Percentiles rank a stretch among this genome's conserved stretches.
phyloP scores from a whole-genome alignment of 2,888 invertebrate species.

The Cheilosia pagana region DNA sequence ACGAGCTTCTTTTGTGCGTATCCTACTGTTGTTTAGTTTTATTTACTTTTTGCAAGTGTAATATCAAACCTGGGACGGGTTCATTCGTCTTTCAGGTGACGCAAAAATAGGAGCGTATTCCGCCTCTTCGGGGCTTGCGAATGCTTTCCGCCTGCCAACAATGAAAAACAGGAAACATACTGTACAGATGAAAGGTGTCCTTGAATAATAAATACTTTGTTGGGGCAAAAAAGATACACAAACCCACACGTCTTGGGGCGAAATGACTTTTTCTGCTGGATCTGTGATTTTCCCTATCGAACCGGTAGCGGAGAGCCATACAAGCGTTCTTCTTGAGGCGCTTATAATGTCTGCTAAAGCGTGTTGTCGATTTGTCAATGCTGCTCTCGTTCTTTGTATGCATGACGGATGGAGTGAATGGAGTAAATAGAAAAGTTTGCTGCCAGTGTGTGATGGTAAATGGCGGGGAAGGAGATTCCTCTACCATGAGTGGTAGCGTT shows the following conservation, averaged over 20 bases:
- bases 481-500: background rate
- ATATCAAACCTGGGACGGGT: background rate
- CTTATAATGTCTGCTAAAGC: background rate
- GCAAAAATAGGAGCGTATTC: background rate
- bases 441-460: background rate
- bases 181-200: constrained; percentile 1
- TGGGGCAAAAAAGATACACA: background rate
- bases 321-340: background rate
- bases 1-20: no score
- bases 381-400: background rate
- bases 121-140: background rate
- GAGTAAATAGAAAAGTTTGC: background rate
- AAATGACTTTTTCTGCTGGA: background rate
- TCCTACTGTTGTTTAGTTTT: background rate
- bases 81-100: background rate
- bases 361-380: constrained; percentile 16
- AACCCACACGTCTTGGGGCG: background rate
- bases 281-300: background rate
- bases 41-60: background rate
- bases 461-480: no score
- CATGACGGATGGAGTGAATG: background rate
- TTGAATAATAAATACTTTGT: background rate
- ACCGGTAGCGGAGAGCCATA: background rate
- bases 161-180: background rate
- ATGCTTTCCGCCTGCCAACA: background rate